Conservation (phyloP, 1,140 invertebrate species). For the Drosophila parvula region DNA sequence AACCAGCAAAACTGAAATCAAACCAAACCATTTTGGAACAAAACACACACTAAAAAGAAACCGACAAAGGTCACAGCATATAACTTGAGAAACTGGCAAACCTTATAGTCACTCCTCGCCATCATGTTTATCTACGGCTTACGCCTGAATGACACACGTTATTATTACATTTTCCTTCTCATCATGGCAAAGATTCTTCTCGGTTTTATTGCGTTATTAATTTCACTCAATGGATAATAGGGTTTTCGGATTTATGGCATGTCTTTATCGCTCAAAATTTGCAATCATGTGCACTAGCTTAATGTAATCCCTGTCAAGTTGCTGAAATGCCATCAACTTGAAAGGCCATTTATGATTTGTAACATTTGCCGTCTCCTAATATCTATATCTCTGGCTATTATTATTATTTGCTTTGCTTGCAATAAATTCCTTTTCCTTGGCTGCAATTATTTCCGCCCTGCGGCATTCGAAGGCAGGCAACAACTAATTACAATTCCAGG, state of each 20-base stretch:
- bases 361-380: background rate
- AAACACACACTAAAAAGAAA: slow-evolving; percentile 2
- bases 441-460: slow-evolving; percentile 21
- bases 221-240: slow-evolving; percentile 5
- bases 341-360: slow-evolving; percentile 9
- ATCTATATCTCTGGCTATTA: background rate
- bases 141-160: slow-evolving; percentile 28
- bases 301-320: background rate
- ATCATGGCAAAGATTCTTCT: slow-evolving; percentile 1
- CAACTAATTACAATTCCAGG: slow-evolving; percentile 33
- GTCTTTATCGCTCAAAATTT: slow-evolving; percentile 7
- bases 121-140: slow-evolving; percentile 37
- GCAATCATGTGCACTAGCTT: slow-evolving; percentile 1
- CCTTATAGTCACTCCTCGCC: background rate
- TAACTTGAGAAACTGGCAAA: background rate
- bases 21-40: background rate
- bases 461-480: slow-evolving; percentile 1
- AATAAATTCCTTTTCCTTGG: slow-evolving; percentile 11
- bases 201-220: slow-evolving; percentile 31
- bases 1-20: slow-evolving; percentile 13
- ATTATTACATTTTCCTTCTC: slow-evolving; percentile 6
- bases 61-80: slow-evolving; percentile 3
- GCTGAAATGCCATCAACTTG: background rate
- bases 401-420: background rate
- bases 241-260: slow-evolving; percentile 6